These are phyloP conservation scores for Drosophila orena DNA, from an alignment of 1,140 invertebrate genomes.

Conservation along the genomic window DNA sequence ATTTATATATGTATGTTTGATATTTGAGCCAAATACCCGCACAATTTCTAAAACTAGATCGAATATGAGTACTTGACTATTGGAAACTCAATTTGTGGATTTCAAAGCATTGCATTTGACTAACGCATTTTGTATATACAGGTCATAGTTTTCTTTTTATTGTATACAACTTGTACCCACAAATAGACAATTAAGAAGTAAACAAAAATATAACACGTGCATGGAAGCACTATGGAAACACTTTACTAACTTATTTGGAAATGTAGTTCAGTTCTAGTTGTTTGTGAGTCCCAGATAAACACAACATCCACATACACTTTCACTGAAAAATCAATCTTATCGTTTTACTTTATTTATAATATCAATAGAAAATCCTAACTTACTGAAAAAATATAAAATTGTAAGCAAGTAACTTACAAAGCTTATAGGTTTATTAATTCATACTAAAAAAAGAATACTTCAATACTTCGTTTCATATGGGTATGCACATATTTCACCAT, in stretches of 20 bases:
- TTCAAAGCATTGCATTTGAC: too few relatives aligned
- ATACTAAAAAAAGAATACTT: not conserved
- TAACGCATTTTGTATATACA: constrained; percentile 2
- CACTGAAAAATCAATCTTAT: not conserved
- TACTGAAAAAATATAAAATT: too few relatives aligned
- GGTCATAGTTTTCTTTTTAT: constrained; percentile 11
- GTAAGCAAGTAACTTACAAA: too few relatives aligned
- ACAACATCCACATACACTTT: not conserved
- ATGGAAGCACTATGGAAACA: constrained; percentile 36
- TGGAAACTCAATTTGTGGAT: not conserved
- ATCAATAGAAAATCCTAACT: too few relatives aligned
- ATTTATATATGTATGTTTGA: too few relatives aligned
- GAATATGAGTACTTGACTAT: not conserved
- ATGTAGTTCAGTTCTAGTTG: constrained; percentile 11
- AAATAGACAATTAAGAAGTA: constrained; percentile 44
- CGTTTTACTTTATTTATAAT: too few relatives aligned
- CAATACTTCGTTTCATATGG: not conserved
- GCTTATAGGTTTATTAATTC: not conserved
- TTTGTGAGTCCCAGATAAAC: not conserved
- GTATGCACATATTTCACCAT: not conserved
- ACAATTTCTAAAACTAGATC: too few relatives aligned
- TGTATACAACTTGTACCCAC: constrained; percentile 29
- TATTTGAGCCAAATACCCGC: too few relatives aligned
- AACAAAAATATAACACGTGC: constrained; percentile 40
- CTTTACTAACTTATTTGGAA: constrained; percentile 33